Percentiles rank a stretch among this genome's conserved stretches.
These are phyloP conservation scores for Caenorhabditis inopinata DNA, from an alignment of 1,140 invertebrate genomes.

Conservation along the genomic window DNA sequence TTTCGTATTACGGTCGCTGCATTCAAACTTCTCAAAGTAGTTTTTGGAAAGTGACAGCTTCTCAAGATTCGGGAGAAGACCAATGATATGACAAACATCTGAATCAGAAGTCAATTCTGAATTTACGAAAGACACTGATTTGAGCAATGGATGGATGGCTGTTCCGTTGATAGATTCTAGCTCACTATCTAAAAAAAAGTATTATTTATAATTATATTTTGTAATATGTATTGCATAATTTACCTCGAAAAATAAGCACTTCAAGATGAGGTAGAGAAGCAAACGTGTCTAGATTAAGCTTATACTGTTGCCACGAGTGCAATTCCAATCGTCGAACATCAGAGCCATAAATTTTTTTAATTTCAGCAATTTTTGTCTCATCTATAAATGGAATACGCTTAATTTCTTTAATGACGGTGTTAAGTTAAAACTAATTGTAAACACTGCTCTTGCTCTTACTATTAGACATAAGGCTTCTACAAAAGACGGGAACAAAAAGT, in stretches of 20 bases:
- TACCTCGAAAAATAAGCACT: not conserved
- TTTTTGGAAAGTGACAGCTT: not conserved
- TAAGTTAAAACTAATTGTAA: too few relatives aligned
- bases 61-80: not conserved
- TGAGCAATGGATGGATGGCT: not conserved
- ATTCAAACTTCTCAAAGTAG: constrained; percentile 18
- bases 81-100: not conserved
- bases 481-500: too few relatives aligned
- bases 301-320: not conserved
- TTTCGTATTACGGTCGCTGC: not conserved
- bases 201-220: not conserved
- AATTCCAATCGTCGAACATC: not conserved
- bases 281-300: not conserved
- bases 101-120: not conserved
- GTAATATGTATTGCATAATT: too few relatives aligned
- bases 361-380: not conserved
- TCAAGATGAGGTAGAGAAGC: not conserved
- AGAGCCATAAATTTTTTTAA: not conserved
- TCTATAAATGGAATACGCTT: not conserved
- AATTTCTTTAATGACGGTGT: too few relatives aligned
- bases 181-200: not conserved
- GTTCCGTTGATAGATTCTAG: not conserved
- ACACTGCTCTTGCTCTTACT: too few relatives aligned
- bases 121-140: not conserved
- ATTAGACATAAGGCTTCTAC: too few relatives aligned